Percentiles rank a stretch among this genome's conserved stretches.
phyloP scores from a whole-genome alignment of 2,888 invertebrate species.

The Aromia moschata region DNA sequence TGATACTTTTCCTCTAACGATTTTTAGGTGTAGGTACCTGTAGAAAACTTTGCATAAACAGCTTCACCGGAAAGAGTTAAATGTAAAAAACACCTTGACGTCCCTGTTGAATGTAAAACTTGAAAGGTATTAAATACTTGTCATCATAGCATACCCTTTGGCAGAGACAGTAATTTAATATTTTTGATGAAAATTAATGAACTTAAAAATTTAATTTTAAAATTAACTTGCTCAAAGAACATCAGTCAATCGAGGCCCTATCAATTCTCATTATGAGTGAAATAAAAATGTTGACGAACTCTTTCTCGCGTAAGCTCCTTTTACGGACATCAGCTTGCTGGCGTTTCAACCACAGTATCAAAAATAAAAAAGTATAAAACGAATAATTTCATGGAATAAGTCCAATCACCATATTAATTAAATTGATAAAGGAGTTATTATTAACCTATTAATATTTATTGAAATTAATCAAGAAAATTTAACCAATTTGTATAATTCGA shows the following conservation, averaged over 20 bases:
- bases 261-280: slow-evolving; percentile 15
- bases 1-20: too few relatives aligned
- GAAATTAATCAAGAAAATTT: too few relatives aligned
- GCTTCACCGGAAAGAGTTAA: too few relatives aligned
- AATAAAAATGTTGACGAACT: background rate
- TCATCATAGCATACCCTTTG: background rate
- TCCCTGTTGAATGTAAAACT: background rate
- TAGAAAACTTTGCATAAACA: too few relatives aligned
- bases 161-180: background rate
- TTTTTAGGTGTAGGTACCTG: too few relatives aligned
- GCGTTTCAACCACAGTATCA: too few relatives aligned
- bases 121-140: background rate
- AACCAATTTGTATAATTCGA: too few relatives aligned
- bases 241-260: slow-evolving; percentile 4
- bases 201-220: slow-evolving; percentile 15
- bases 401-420: too few relatives aligned
- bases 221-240: slow-evolving; percentile 10
- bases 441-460: too few relatives aligned
- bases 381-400: too few relatives aligned
- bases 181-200: slow-evolving; percentile 16
- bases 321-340: slow-evolving; percentile 5
- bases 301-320: background rate
- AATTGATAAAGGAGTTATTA: too few relatives aligned
- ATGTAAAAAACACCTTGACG: background rate
- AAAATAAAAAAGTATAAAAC: too few relatives aligned